Conservation (phyloP, 2,888 invertebrate species). For the Tricholauxania praeusta region DNA sequence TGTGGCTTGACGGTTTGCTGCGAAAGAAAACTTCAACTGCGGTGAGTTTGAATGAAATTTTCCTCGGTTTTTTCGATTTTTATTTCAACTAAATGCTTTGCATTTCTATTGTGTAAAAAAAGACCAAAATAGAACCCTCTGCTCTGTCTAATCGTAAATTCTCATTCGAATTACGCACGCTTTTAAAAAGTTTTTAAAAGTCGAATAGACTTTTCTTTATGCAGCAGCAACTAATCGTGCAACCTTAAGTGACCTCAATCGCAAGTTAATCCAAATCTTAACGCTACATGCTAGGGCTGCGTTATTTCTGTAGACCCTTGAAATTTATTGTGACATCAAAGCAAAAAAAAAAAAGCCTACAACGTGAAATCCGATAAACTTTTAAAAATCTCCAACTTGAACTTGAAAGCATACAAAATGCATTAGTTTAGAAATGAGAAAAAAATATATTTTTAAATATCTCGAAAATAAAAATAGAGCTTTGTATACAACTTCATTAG, state of each 20-base stretch:
- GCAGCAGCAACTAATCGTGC: too few relatives aligned
- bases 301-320: neutral
- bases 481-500: conserved; percentile 12
- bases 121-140: neutral
- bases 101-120: neutral
- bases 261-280: too few relatives aligned
- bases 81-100: neutral
- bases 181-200: too few relatives aligned
- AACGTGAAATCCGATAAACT: too few relatives aligned
- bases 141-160: too few relatives aligned
- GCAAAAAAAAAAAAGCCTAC: too few relatives aligned
- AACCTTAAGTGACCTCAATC: too few relatives aligned
- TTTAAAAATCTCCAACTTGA: conserved; percentile 44
- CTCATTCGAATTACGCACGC: too few relatives aligned
- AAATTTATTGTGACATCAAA: conserved; percentile 2
- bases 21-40: conserved; percentile 75
- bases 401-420: conserved; percentile 43
- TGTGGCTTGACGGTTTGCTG: conserved; percentile 86
- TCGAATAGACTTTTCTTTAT: too few relatives aligned
- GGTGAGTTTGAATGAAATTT: conserved; percentile 67
- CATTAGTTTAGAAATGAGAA: conserved; percentile 9
- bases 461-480: neutral
- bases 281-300: too few relatives aligned
- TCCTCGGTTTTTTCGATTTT: neutral
- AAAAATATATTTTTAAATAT: conserved; percentile 5